Evolutionary conservation across 2,113 vertebrate genomes (phyloP).

Genomic region (Myocastor coypus): DNA sequence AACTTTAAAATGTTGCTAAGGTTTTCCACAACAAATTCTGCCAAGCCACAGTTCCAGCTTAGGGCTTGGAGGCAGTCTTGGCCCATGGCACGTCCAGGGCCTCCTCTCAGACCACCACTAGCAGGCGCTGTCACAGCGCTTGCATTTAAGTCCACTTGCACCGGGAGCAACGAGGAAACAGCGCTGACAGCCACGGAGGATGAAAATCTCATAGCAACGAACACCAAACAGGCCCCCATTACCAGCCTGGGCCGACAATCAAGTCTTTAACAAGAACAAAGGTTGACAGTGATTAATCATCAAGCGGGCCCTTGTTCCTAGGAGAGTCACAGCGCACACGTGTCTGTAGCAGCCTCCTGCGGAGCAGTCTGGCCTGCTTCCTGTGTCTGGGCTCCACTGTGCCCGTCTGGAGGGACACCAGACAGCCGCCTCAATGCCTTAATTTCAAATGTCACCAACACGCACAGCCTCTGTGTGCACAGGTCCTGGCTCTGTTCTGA

Average conservation of each 20-base stretch:
- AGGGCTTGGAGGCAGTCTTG: background rate
- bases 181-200: conserved; percentile 57
- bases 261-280: conserved; percentile 88
- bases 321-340: conserved; percentile 76
- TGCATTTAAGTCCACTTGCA: conserved; percentile 18
- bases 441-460: conserved; percentile 77
- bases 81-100: background rate
- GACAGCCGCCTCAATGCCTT: conserved; percentile 67
- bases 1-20: background rate
- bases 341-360: conserved; percentile 86
- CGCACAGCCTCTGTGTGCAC: conserved; percentile 68
- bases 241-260: conserved; percentile 84
- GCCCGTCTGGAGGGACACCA: conserved; percentile 76
- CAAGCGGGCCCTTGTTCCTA: conserved; percentile 85
- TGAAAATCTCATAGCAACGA: conserved; percentile 85
- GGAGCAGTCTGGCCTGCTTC: conserved; percentile 86
- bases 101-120: conserved; percentile 25
- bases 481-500: conserved; percentile 79
- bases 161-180: too few species aligned
- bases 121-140: conserved; percentile 72
- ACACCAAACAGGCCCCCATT: conserved; percentile 84
- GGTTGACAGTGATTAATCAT: conserved; percentile 89
- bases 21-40: conserved; percentile 22
- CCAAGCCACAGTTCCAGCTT: rapidly evolving
- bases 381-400: conserved; percentile 82